A percentile compares a stretch with the other conserved stretches of the same genome.
phyloP scores from a whole-genome alignment of 1,140 invertebrate genomes.

The Caenorhabditis elegans region DNA sequence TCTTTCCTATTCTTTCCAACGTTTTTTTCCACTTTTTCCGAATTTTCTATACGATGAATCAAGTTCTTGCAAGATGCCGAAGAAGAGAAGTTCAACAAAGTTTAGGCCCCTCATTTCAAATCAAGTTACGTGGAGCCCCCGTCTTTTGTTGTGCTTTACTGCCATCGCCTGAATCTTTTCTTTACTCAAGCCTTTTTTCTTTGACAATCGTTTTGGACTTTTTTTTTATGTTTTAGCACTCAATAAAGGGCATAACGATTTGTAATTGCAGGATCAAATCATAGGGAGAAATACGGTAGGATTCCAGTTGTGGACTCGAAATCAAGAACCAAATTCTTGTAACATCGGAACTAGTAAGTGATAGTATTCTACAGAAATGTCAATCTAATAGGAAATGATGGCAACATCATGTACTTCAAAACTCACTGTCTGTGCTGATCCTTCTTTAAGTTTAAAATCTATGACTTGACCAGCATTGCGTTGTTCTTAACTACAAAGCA shows the following conservation, averaged over 20 bases:
- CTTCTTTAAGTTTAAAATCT: no score
- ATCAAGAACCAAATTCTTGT: no score
- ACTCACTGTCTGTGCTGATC: no score
- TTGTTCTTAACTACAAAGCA: no score
- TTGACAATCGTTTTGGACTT: neutral
- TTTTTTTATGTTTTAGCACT: neutral
- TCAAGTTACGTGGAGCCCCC: conserved; percentile 21
- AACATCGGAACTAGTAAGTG: no score
- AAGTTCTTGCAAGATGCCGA: neutral
- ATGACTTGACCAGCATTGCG: no score
- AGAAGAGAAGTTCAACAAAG: conserved; percentile 26
- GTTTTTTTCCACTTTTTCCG: neutral
- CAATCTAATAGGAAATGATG: no score
- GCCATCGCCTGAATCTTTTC: neutral
- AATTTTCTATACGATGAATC: conserved; percentile 30
- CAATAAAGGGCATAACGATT: neutral
- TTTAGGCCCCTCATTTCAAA: conserved; percentile 27
- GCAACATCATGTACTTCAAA: no score
- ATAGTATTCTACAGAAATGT: no score
- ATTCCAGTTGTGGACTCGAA: no score
- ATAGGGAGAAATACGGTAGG: neutral
- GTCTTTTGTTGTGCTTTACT: conserved; percentile 16
- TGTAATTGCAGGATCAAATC: neutral
- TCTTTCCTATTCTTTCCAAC: neutral
- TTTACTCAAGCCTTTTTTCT: neutral